Evolutionary conservation across 2,113 vertebrate genomes (phyloP), one percentile per base, ranked within the genome.

Genomic region (Garra rufa): DNA sequence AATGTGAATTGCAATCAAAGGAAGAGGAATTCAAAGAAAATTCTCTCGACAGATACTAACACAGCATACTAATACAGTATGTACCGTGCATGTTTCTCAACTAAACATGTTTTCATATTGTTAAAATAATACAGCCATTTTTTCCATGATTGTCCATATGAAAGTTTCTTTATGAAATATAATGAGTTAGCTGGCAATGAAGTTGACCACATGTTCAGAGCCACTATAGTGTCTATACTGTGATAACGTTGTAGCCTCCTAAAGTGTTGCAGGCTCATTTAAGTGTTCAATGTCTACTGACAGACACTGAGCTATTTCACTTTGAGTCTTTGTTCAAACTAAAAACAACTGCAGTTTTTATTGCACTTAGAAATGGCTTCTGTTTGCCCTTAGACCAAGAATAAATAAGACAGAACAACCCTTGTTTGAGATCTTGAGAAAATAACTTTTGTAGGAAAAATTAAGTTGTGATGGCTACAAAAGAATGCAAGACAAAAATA

Each of bases 101-200:
- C 14, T 2, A 46, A 74, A 44, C 11, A 50, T 10, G 14, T n/a
- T 44, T 71, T 9, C 43, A 14, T 13, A 43, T 8, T 28, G 14
- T 74, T 9, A 28, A 48, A 28, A 48, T 28, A 10, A 85, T 69
- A 57, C 82, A 82, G 79, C n/a, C 50, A 57, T 81, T 65, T 55
- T 21, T 21, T 19, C 52, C 52, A 57, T 57, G 34, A 34, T n/a
- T 21, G 52, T 9, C 21, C n/a, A 15, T 57, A 57, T 34, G 34
- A 34, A 34, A 3, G 5, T n/a, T n/a, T 1, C 9, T n/a, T 55
- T n/a, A n/a, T n/a, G 0, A 28, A 57, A 78, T 86, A 75, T 84
- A 24, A 10, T 7, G n/a, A 61, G n/a, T 61, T 63, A 63, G 10
- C 24, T 63, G 4, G 11, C 1, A 13, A 63, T 2, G 59, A 63